phyloP scores from a whole-genome alignment of 2,113 vertebrate genomes.

The Neolamprologus cancellatus region DNA sequence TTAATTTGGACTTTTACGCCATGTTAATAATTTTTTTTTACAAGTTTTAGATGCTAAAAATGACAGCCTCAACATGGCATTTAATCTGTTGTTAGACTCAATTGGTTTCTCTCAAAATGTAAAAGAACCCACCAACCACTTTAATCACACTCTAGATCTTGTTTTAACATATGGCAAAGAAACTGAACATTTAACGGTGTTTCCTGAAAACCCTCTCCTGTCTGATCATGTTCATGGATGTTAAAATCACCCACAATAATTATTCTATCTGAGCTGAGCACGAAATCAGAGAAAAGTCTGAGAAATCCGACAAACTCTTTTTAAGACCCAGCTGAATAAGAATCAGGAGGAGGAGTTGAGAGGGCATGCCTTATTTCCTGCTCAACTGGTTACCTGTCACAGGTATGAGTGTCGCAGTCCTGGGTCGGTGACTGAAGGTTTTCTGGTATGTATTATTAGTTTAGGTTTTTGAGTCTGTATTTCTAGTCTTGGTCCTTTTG shows the following conservation, averaged over 20 bases:
- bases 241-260: not conserved
- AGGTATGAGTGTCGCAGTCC: not conserved
- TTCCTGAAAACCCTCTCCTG: not conserved
- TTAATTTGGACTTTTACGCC: no score
- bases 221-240: not conserved
- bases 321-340: not conserved
- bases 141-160: not conserved
- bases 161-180: rapidly evolving
- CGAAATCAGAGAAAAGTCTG: not conserved
- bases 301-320: rapidly evolving
- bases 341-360: not conserved
- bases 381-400: not conserved
- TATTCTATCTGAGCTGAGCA: not conserved
- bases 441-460: not conserved
- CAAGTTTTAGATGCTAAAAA: not conserved
- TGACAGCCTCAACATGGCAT: not conserved
- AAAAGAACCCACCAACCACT: not conserved
- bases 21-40: no score
- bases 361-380: not conserved
- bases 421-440: not conserved
- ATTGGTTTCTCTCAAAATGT: rapidly evolving
- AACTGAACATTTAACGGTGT: not conserved
- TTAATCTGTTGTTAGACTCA: rapidly evolving
- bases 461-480: not conserved
- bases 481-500: not conserved